A percentile compares a stretch with the other conserved stretches of the same genome.
These are phyloP conservation scores for Dipodomys ordii DNA, from an alignment of 2,113 vertebrate species.

Conservation along the genomic window DNA sequence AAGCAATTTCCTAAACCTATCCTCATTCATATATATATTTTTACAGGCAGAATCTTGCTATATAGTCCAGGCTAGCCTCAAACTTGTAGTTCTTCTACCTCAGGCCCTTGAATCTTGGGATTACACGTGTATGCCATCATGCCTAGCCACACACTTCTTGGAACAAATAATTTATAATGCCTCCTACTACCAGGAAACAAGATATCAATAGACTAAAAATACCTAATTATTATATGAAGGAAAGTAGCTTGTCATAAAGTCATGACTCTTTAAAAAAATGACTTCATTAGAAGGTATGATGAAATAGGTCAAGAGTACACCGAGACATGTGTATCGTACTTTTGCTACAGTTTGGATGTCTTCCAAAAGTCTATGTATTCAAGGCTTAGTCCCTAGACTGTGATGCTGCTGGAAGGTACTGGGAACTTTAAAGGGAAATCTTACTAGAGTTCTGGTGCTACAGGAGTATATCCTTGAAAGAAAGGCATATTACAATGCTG, in stretches of 20 bases:
- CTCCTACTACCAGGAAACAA: not conserved
- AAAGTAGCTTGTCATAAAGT: not conserved
- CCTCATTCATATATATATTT: not conserved
- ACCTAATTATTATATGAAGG: not conserved
- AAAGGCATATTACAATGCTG: not conserved
- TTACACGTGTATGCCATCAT: too few relatives aligned
- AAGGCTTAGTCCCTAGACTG: not conserved
- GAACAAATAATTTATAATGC: not conserved
- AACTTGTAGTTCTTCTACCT: too few relatives aligned
- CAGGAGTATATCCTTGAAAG: not conserved
- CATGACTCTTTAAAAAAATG: not conserved
- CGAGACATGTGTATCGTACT: rapidly evolving
- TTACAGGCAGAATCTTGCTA: too few relatives aligned
- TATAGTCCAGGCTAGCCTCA: too few relatives aligned
- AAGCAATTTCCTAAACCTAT: not conserved
- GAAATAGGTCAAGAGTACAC: too few relatives aligned
- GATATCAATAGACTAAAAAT: not conserved
- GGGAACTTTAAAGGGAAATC: not conserved
- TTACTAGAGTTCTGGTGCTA: not conserved
- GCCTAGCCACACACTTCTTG: too few relatives aligned
- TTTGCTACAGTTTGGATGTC: not conserved
- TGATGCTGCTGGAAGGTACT: not conserved
- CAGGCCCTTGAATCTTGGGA: too few relatives aligned
- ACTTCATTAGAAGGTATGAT: not conserved
- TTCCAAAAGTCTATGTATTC: not conserved